Conservation (phyloP, 2,888 invertebrate species). For the Diadegma fenestrale region DNA sequence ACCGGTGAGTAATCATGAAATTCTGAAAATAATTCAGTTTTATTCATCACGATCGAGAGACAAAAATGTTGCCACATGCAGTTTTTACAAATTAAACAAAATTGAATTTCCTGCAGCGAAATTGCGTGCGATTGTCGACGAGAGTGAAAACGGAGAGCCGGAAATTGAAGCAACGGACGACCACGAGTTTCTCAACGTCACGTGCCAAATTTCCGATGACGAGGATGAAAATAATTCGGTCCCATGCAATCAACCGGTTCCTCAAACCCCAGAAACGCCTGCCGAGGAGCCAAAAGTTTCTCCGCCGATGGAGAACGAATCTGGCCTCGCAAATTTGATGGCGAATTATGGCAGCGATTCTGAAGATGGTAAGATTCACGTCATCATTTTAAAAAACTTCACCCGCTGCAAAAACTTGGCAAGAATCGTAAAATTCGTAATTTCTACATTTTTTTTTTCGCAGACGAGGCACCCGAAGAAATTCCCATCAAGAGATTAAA, state of each 20-base stretch:
- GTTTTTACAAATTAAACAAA: not conserved
- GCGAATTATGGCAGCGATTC: conserved; percentile 80
- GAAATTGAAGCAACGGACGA: conserved; percentile 6
- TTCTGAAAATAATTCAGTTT: not conserved
- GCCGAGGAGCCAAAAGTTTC: not conserved
- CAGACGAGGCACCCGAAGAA: conserved; percentile 79
- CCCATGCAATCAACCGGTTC: not conserved
- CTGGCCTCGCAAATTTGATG: conserved; percentile 74
- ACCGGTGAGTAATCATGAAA: conserved; percentile 79
- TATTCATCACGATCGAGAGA: not conserved
- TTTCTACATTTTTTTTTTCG: conserved; percentile 48
- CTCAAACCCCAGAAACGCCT: not conserved
- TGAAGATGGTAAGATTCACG: conserved; percentile 74
- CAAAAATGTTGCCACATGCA: not conserved
- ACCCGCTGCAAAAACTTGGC: not conserved
- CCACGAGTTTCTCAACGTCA: conserved; percentile 9
- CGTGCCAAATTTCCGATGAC: conserved; percentile 81
- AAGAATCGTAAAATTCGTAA: not conserved
- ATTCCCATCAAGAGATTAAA: conserved; percentile 77
- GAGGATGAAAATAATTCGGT: conserved; percentile 82
- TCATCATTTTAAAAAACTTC: not conserved
- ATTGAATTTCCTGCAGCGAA: conserved; percentile 30
- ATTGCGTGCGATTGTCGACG: conserved; percentile 18
- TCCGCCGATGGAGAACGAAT: not conserved
- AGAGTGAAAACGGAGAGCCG: not conserved